Evolutionary conservation across 92 coral and sea anemone genomes (phyloP).

Genomic region (Porites cylindrica): DNA sequence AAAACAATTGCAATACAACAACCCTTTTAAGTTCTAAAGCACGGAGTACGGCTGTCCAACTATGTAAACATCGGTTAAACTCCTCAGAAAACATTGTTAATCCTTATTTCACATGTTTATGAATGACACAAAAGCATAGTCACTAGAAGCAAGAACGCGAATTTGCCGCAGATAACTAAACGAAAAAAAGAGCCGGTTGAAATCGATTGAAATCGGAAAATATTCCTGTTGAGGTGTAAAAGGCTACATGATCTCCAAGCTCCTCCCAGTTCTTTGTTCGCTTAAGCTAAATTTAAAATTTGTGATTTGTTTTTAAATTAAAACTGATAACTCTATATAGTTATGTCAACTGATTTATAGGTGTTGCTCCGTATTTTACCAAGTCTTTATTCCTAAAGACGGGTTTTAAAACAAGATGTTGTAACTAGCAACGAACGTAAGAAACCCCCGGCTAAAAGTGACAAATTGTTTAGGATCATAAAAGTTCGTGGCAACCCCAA

Average conservation of each 20-base stretch:
- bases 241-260: neutral
- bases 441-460: no score
- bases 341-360: no score
- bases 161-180: neutral
- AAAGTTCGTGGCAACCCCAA: neutral
- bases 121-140: slow-evolving; percentile 25
- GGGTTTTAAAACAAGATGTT: no score
- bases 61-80: slow-evolving; percentile 25
- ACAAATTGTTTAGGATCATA: no score
- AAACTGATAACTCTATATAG: no score
- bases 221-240: neutral
- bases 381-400: no score
- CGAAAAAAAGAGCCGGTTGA: neutral
- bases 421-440: no score
- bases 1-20: neutral
- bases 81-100: neutral
- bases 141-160: neutral
- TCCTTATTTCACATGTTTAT: slow-evolving; percentile 22
- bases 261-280: no score
- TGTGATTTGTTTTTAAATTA: no score
- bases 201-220: neutral
- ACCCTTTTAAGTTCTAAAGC: neutral
- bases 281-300: no score
- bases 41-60: neutral
- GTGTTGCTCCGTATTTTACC: no score